A percentile compares a stretch with the other conserved stretches of the same genome.
Conservation (phyloP, 1,140 invertebrate species). For the Bombus picipes region DNA sequence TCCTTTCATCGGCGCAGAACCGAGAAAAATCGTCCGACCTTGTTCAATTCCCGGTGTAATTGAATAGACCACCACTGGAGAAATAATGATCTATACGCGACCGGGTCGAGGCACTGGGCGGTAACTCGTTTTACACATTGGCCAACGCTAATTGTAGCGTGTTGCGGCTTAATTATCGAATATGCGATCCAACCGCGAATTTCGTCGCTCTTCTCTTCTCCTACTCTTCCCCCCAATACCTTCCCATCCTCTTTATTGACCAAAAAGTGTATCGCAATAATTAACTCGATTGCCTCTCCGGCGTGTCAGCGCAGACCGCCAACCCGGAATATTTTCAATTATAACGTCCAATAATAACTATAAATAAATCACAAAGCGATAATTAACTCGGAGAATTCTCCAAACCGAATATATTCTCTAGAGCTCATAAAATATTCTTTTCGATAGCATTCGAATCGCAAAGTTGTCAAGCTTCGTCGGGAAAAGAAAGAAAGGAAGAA, state of each 20-base stretch:
- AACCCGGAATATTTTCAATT: not conserved
- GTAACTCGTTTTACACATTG: constrained; percentile 76
- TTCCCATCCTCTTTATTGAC: not conserved
- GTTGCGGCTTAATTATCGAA: constrained; percentile 67
- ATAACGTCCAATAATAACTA: not conserved
- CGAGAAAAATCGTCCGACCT: not conserved
- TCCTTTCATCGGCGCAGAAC: not conserved
- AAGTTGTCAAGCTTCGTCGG: not conserved
- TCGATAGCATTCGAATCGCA: too few relatives aligned
- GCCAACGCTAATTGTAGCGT: constrained; percentile 69
- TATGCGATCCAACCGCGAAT: constrained; percentile 17
- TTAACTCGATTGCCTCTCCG: not conserved
- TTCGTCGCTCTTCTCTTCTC: constrained; percentile 10
- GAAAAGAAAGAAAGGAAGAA: too few relatives aligned
- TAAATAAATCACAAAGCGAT: not conserved
- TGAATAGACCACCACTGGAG: constrained; percentile 50
- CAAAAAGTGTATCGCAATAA: constrained; percentile 16
- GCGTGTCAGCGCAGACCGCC: not conserved
- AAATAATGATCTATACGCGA: constrained; percentile 57
- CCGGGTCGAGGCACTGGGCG: constrained; percentile 60
- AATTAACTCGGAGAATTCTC: not conserved
- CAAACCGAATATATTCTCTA: not conserved
- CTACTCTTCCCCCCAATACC: not conserved
- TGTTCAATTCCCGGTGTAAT: constrained; percentile 29
- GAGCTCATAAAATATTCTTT: not conserved